Evolutionary conservation across 2,888 invertebrate species (phyloP), one percentile per base, ranked within the genome.

Genomic region (Lypha dubia): DNA sequence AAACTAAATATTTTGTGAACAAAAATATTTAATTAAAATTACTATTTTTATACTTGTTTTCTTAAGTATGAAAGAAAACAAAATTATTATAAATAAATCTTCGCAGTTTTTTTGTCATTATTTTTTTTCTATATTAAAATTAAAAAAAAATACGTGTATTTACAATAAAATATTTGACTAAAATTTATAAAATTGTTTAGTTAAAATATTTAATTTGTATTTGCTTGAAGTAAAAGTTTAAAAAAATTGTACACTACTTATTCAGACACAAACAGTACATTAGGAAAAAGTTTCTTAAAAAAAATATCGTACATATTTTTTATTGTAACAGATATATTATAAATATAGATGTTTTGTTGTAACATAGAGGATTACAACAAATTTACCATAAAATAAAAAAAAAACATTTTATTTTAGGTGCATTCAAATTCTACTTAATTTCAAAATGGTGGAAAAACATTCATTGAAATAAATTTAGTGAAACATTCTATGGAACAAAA

Each of bases 31-130:
- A 22, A 0, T 22, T 15, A 15, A 38, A 65, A 53, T 58, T 67
- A 74, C 22, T 13, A 41, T 76, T 73, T 58, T 63, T 24, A 51
- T 38, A 38, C 4, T 65, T 3, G 3, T 38, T 63, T 24, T 62
- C 67, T 49, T 68, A 51, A 67, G 71, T 63, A 67, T 51, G 32
- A 70, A 67, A 60, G 68, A 58, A n/a, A 22, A 22, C n/a, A 60
- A n/a, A 51, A 65, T 56, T 80, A 44, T 44, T 63, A 58, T 82
- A 76, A 79, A 84, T 84, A 84, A 84, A 84, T 84, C 84, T 84
- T 84, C 84, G 84, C 84, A 84, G 84, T 84, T 76, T 76, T 49
- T 49, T 70, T 46, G 32, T 32, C 7, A 6, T 58, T 17, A 9
- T 41, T 56, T 56, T 38, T 17, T 51, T 58, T 15, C 17, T 3